Base-by-base conservation (phyloP, 1,140 invertebrate species). In the Dendroctonus ponderosae region DNA sequence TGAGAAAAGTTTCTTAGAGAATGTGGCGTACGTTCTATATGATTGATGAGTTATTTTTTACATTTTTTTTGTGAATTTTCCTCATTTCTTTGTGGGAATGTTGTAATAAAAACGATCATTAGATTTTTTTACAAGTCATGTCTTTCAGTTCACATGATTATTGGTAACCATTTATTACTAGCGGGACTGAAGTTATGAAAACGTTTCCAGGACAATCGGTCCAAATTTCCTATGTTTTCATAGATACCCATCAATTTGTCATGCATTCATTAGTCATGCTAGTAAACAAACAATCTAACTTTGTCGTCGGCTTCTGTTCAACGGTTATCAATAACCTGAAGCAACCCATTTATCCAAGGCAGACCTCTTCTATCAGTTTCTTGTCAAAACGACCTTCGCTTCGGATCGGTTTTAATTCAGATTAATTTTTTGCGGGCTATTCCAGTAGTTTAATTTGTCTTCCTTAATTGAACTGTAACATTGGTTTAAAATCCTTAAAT, bases 191-290 rank as follows among this genome's bases (percentile, higher is more conserved):
- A 52, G n/a, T 52, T 56, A 56, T 39, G 56, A 44, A 60, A 60
- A 60, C 26, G 15, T 48, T 53, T 52, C 49, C 3, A 15, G 11
- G 9, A 42, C 49, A 54, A 62, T 62, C 41, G 46, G 38, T 62
- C 42, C 50, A 62, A 39, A 42, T 62, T 62, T 71, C 66, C 68
- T 67, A 69, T 69, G 62, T 71, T 67, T 70, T 72, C 62, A 52
- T 72, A 57, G 53, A 69, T 68, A 60, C 63, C 61, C 62, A 67
- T 68, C 68, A 72, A 70, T 70, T 72, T 72, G 68, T 72, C 70
- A 72, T 72, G 68, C 57, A 70, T 72, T 72, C 70, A 72, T 72
- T 72, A 72, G 59, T 72, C 68, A 72, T 72, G 65, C 68, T 58
- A 54, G 70, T 70, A 72, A 72, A 72, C 70, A 72, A 72, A 72